phyloP scores from a whole-genome alignment of 2,888 invertebrate genomes.

The Orchesellides sinensis region DNA sequence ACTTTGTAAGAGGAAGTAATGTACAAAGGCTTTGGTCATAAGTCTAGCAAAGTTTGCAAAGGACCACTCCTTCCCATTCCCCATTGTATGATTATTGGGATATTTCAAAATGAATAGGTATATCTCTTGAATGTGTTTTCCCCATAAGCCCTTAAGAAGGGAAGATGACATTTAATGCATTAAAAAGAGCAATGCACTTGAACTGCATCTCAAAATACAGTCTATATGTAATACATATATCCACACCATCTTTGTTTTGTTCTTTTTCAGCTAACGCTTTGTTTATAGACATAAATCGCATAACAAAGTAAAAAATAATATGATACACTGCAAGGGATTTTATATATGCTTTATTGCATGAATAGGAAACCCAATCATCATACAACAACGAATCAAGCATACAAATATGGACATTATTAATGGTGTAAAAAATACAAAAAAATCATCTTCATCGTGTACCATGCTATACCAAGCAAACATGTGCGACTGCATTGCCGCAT shows the following conservation, averaged over 20 bases:
- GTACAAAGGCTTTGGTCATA: conserved; percentile 4
- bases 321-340: too few relatives aligned
- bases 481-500: conserved; percentile 9
- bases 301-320: conserved; percentile 15
- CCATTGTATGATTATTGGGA: conserved; percentile 2
- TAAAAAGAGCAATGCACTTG: conserved; percentile 33
- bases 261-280: neutral
- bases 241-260: neutral
- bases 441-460: neutral
- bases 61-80: conserved; percentile 42
- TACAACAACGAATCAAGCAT: conserved; percentile 14
- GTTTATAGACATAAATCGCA: neutral
- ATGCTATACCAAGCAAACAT: conserved; percentile 2
- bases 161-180: conserved; percentile 3
- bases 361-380: neutral
- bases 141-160: neutral
- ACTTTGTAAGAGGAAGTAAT: neutral
- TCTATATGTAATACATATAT: neutral
- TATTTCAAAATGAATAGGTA: too few relatives aligned
- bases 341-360: neutral
- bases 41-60: conserved; percentile 24
- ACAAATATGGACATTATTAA: conserved; percentile 38
- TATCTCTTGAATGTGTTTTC: neutral
- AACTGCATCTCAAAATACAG: conserved; percentile 15
- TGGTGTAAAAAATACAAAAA: neutral